These are phyloP conservation scores for Dendropsophus ebraccatus DNA, from an alignment of 2,113 vertebrate genomes.

Conservation along the genomic window DNA sequence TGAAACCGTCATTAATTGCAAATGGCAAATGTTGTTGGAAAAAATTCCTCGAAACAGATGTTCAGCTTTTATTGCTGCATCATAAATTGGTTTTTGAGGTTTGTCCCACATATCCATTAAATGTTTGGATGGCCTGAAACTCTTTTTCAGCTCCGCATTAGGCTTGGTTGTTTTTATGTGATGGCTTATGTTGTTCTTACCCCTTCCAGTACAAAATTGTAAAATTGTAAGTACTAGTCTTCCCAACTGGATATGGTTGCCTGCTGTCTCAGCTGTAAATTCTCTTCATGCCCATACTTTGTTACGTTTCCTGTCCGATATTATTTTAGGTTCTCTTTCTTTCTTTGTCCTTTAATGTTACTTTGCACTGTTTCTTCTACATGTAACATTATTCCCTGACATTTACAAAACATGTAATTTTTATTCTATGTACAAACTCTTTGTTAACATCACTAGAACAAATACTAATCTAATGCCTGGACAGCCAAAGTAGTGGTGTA, in stretches of 20 bases:
- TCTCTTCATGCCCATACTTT: neutral
- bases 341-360: too few relatives aligned
- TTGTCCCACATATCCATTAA: neutral
- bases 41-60: conserved; percentile 5
- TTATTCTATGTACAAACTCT: neutral
- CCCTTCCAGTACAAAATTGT: neutral
- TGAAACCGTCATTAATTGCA: neutral
- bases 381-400: neutral
- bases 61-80: neutral
- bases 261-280: neutral
- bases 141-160: neutral
- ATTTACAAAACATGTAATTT: neutral
- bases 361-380: too few relatives aligned
- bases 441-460: neutral
- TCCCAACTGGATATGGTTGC: neutral
- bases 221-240: neutral
- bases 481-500: too few relatives aligned
- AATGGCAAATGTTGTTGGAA: conserved; percentile 1
- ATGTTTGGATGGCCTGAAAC: neutral
- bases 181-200: neutral
- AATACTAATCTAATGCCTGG: neutral
- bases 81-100: neutral
- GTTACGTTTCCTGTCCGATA: too few relatives aligned
- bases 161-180: neutral
- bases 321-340: too few relatives aligned